These are phyloP conservation scores for Erebia ligea DNA, from an alignment of 2,888 invertebrate species.

Conservation along the genomic window DNA sequence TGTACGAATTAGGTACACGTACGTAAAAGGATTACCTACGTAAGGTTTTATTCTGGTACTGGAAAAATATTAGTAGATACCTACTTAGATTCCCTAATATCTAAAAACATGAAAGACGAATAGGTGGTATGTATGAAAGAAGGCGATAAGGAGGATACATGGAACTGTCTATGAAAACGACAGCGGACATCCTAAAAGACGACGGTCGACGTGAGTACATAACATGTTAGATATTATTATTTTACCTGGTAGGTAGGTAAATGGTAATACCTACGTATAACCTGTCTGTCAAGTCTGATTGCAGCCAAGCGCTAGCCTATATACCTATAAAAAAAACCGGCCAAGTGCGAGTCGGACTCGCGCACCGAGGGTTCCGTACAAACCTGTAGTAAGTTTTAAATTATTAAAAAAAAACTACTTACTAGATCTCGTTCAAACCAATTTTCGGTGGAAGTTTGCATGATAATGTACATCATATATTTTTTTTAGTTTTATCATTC, in stretches of 20 bases:
- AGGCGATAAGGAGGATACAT: conserved; percentile 32
- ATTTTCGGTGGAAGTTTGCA: too few relatives aligned
- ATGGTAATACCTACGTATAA: not conserved
- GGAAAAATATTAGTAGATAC: not conserved
- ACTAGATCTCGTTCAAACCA: too few relatives aligned
- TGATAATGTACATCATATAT: too few relatives aligned
- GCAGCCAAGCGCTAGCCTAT: too few relatives aligned
- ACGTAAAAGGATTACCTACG: not conserved
- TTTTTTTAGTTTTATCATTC: too few relatives aligned
- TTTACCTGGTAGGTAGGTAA: not conserved
- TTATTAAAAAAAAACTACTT: too few relatives aligned
- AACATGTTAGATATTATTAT: not conserved
- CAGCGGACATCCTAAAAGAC: conserved; percentile 35
- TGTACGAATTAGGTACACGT: not conserved
- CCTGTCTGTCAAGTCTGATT: too few relatives aligned
- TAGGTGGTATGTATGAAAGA: conserved; percentile 12
- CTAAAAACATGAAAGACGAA: conserved; percentile 10
- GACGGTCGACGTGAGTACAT: conserved; percentile 43
- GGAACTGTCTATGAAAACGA: conserved; percentile 8
- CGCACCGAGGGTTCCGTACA: too few relatives aligned
- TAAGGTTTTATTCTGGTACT: conserved; percentile 2
- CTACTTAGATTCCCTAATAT: not conserved
- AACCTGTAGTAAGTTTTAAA: too few relatives aligned
- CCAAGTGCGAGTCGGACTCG: too few relatives aligned
- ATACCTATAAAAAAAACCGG: too few relatives aligned